phyloP scores from a whole-genome alignment of 2,113 vertebrate species.

The Hypocryptadius cinnamomeus region DNA sequence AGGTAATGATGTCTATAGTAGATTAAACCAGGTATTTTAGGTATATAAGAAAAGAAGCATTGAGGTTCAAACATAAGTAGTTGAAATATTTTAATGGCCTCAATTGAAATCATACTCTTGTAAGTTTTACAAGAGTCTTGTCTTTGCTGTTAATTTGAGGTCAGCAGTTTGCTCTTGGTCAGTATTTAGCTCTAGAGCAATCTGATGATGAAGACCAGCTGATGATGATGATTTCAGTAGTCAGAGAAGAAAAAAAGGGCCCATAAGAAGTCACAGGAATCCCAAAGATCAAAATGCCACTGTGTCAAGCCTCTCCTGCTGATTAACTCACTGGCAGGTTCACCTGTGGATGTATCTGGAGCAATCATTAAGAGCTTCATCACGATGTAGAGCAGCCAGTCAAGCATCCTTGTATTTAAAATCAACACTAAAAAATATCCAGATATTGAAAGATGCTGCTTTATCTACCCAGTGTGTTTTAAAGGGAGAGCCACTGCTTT shows the following conservation, averaged over 20 bases:
- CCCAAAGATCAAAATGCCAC: not conserved
- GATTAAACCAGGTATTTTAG: not conserved
- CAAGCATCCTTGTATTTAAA: slow-evolving; percentile 5
- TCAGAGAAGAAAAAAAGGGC: not conserved
- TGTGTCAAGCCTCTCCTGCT: not conserved
- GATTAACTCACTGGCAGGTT: not conserved
- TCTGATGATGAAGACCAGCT: not conserved
- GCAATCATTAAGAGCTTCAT: not conserved
- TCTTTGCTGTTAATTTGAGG: not conserved
- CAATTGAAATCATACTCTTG: not conserved
- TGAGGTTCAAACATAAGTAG: not conserved
- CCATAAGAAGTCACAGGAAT: not conserved
- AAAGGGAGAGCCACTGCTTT: not conserved
- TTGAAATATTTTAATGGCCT: not conserved
- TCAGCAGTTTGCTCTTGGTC: not conserved
- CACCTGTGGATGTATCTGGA: not conserved
- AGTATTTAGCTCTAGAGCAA: not conserved
- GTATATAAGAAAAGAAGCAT: not conserved
- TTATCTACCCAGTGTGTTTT: not conserved
- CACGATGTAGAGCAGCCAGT: not conserved
- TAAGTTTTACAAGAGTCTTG: not conserved
- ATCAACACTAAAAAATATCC: not conserved
- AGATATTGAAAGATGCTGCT: not conserved
- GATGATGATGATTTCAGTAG: not conserved
- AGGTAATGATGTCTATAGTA: not conserved